Conservation (phyloP, 1,140 invertebrate genomes). For the Leucophenga varia region DNA sequence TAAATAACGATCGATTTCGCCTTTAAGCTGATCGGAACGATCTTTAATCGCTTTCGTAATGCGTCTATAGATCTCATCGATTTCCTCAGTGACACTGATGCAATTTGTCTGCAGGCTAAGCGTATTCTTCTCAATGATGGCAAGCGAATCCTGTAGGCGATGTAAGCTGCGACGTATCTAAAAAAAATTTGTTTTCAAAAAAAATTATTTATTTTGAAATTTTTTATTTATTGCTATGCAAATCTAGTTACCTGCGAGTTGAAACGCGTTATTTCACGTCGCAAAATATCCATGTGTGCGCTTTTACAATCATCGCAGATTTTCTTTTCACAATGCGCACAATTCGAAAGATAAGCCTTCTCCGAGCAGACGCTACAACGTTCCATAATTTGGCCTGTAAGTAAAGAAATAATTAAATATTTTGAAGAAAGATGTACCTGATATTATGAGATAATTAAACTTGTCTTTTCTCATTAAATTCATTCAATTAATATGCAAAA, state of each 20-base stretch:
- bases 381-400: slow-evolving; percentile 76
- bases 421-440: too few relatives aligned
- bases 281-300: slow-evolving; percentile 92
- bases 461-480: too few relatives aligned
- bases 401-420: too few relatives aligned
- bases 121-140: slow-evolving; percentile 83
- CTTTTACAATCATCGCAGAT: slow-evolving; percentile 87
- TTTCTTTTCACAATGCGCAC: slow-evolving; percentile 94
- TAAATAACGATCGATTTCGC: slow-evolving; percentile 87
- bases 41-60: slow-evolving; percentile 90
- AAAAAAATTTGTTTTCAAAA: too few relatives aligned
- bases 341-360: slow-evolving; percentile 86
- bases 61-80: slow-evolving; percentile 87
- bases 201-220: background rate
- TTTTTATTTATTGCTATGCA: too few relatives aligned
- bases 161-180: slow-evolving; percentile 79
- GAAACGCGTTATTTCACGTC: slow-evolving; percentile 90
- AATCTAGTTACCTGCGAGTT: slow-evolving; percentile 81
- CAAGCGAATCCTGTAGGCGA: slow-evolving; percentile 80
- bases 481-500: too few relatives aligned
- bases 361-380: slow-evolving; percentile 89
- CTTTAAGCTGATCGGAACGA: slow-evolving; percentile 82
- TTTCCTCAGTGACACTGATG: slow-evolving; percentile 82
- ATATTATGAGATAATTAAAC: too few relatives aligned
- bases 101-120: slow-evolving; percentile 82